Conservation (phyloP, 2,888 invertebrate genomes). For the Malachius bipustulatus region DNA sequence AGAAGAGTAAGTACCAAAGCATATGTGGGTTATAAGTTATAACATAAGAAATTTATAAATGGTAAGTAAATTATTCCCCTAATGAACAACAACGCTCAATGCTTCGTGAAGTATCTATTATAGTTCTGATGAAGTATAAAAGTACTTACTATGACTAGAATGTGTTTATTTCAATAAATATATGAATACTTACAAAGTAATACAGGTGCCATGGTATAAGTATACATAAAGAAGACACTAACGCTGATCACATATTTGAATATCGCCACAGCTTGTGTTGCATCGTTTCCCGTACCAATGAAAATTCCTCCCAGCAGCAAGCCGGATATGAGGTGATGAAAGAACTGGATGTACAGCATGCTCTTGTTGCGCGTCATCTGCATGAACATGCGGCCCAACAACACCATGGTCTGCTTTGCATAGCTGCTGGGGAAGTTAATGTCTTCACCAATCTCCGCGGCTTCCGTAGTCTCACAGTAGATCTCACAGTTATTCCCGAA, state of each 20-base stretch:
- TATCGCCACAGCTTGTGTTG: slow-evolving; percentile 42
- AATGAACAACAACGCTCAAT: no score
- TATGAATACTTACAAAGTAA: slow-evolving; percentile 43
- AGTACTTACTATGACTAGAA: no score
- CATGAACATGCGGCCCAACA: slow-evolving; percentile 42
- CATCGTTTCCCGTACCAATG: slow-evolving; percentile 46
- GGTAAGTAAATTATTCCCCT: no score
- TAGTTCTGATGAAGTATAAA: no score
- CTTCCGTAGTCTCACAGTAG: slow-evolving; percentile 13
- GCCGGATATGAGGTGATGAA: slow-evolving; percentile 44
- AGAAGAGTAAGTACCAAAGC: no score
- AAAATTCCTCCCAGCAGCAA: slow-evolving; percentile 46
- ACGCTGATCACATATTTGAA: slow-evolving; percentile 50
- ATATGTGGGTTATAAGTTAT: no score
- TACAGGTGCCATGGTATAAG: slow-evolving; percentile 49
- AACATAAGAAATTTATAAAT: no score
- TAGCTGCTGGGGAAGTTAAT: slow-evolving; percentile 45
- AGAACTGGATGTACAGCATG: slow-evolving; percentile 43
- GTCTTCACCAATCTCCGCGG: slow-evolving; percentile 10
- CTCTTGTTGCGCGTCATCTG: slow-evolving; percentile 43
- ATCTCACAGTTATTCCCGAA: slow-evolving; percentile 13
- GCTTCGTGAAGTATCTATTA: no score
- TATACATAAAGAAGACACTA: slow-evolving; percentile 52
- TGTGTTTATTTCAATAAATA: neutral
- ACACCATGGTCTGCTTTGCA: slow-evolving; percentile 41